Evolutionary conservation across 1,140 invertebrate genomes (phyloP).

Genomic region (Stenopsyche tienmushanensis): DNA sequence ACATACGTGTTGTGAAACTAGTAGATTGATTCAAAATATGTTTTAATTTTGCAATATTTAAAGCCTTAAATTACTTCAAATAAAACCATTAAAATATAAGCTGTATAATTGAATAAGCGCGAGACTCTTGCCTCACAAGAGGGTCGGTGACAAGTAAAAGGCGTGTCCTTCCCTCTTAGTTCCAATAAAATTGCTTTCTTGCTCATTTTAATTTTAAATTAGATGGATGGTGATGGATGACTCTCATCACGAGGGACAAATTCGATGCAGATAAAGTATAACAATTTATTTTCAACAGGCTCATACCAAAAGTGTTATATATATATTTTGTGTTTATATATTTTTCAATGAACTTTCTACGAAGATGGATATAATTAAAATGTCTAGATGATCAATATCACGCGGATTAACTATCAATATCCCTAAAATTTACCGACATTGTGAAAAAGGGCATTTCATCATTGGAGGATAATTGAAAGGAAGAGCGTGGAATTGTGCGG

Average conservation of each 20-base stretch:
- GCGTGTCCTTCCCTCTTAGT: conserved; percentile 3
- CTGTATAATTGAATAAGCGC: conserved; percentile 8
- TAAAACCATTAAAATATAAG: neutral
- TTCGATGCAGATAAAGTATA: too few species aligned
- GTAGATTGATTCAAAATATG: too few species aligned
- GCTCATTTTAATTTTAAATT: conserved; percentile 22
- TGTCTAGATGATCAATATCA: too few species aligned
- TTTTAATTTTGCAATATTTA: too few species aligned
- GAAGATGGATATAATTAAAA: too few species aligned
- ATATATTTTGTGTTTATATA: too few species aligned
- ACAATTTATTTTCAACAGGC: too few species aligned
- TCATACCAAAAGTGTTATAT: too few species aligned
- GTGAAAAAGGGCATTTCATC: conserved; percentile 1
- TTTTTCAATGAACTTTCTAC: too few species aligned
- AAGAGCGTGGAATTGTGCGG: conserved; percentile 13
- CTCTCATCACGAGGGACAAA: neutral
- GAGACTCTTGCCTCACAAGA: neutral
- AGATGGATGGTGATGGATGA: conserved; percentile 5
- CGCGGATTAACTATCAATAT: neutral
- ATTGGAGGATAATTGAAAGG: conserved; percentile 25
- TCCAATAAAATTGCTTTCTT: conserved; percentile 3
- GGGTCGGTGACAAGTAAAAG: conserved; percentile 14
- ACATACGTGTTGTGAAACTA: too few species aligned
- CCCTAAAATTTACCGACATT: neutral
- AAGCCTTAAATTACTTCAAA: too few species aligned